Evolutionary conservation across 1,140 invertebrate genomes (phyloP), one percentile per base, ranked within the genome.

Genomic region (Neuroterus valhalla): DNA sequence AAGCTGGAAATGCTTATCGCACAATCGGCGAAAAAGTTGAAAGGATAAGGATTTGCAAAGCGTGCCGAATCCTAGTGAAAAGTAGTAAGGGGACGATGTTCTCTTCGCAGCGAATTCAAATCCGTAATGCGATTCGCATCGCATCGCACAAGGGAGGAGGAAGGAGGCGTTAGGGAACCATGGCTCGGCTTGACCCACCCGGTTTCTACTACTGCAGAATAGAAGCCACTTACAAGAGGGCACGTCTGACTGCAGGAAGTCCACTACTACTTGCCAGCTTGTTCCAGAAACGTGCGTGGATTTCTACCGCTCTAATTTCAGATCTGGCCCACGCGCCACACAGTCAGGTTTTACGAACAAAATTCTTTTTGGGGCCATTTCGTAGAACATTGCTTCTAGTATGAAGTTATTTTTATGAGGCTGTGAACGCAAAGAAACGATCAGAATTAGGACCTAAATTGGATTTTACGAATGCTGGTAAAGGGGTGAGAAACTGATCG

Each of bases 231-330:
- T 78, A 72, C 23, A 44, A 3, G 19, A 26, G 6, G 50, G 50
- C 50, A 52, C 50, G 50, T 52, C 52, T 26, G 70, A 68, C 75
- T 72, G 62, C 68, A 77, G 71, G 68, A 70, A 66, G 71, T 70
- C 71, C 42, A 71, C 31, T 66, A 70, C 23, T 26, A 46, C 69
- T 74, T 67, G 72, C 66, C 79, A 84, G 82, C 77, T 80, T 79
- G 79, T 83, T 83, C 74, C 75, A 69, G 73, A 68, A 74, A 84
- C 80, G 82, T 82, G 82, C 81, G 77, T 75, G 77, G 79, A 80
- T 81, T 84, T 74, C 75, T 48, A 48, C 69, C n/a, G 52, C 69
- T 84, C 76, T 82, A 82, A 82, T 84, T 84, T 82, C 74, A 66
- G 21, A 75, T 8, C 31, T 38, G 76, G 77, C 76, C 70, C 66